Conservation (phyloP, 2,797 vertebrate species). For the Serranus cabrilla region DNA sequence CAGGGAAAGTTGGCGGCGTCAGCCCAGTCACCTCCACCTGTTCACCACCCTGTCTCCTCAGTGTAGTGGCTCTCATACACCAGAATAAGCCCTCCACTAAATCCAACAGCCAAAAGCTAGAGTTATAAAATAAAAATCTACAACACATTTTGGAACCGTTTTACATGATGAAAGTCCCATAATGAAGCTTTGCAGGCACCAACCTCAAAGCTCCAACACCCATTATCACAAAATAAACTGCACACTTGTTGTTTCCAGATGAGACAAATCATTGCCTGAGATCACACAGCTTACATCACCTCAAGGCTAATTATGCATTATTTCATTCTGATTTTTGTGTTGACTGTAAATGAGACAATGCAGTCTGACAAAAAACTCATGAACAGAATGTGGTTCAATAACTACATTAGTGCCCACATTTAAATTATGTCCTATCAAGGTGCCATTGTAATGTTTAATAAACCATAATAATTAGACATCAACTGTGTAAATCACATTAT, state of each 20-base stretch:
- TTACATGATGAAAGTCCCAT: neutral
- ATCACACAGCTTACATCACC: neutral
- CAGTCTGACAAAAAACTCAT: neutral
- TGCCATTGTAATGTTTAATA: neutral
- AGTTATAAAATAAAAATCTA: too few relatives aligned
- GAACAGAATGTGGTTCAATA: neutral
- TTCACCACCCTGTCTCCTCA: neutral
- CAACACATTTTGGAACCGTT: neutral
- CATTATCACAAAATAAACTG: neutral
- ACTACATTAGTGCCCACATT: neutral
- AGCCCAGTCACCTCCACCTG: neutral
- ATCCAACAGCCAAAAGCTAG: too few relatives aligned
- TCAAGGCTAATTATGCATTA: neutral
- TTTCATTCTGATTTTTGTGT: neutral
- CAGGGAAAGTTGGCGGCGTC: neutral
- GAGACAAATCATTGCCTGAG: neutral
- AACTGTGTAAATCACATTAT: neutral
- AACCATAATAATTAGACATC: neutral
- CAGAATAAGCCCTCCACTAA: too few relatives aligned
- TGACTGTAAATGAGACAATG: neutral
- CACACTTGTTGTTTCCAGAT: neutral
- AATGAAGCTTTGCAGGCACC: neutral
- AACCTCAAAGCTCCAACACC: neutral
- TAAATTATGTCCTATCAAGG: constrained; percentile 3
- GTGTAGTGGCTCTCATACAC: too few relatives aligned